Evolutionary conservation across 2,113 vertebrate species (phyloP), one percentile per base, ranked within the genome.

Genomic region (Sinocyclocheilus rhinocerous): DNA sequence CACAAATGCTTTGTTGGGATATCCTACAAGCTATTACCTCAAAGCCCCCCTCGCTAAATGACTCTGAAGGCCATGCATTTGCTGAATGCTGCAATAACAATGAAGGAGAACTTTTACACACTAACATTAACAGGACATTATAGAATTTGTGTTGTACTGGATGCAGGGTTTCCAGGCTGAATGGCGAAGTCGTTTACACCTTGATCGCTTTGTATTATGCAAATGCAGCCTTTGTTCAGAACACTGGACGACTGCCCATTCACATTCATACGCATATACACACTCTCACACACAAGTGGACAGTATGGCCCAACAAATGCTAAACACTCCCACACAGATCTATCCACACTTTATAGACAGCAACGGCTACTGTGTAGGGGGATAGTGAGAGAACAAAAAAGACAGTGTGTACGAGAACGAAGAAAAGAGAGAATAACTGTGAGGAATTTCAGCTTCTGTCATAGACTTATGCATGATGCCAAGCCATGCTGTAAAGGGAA

Each of bases 241-340:
- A 69, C 45, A 39, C 72, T 75, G 73, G 87, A 88, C n/a, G 29
- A 86, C 55, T 48, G 78, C 63, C 67, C 84, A 84, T 86, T 85
- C 88, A 75, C 65, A 83, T 83, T 80, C 86, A 78, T 75, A 59
- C 7, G n/a, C 48, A 0, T 9, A 85, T 10, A 24, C 57, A 55
- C 45, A 80, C 83, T 76, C 26, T 10, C 76, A 42, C 78, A 69
- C 52, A 75, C 79, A 48, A 89, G 85, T 78, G 83, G 88, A 89
- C 85, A 87, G 83, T 84, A 83, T 83, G 75, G 73, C 36, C 73
- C 79, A 69, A 63, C 73, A 79, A 89, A 87, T 87, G 80, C 79
- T 69, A 79, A 57, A 72, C 84, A 84, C 83, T 65, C 88, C 86
- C 73, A 83, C 88, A 29, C 73, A 10, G 4, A 72, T 80, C 77